phyloP scores from a whole-genome alignment of 1,140 invertebrate species.

The Heliconius hermathena region DNA sequence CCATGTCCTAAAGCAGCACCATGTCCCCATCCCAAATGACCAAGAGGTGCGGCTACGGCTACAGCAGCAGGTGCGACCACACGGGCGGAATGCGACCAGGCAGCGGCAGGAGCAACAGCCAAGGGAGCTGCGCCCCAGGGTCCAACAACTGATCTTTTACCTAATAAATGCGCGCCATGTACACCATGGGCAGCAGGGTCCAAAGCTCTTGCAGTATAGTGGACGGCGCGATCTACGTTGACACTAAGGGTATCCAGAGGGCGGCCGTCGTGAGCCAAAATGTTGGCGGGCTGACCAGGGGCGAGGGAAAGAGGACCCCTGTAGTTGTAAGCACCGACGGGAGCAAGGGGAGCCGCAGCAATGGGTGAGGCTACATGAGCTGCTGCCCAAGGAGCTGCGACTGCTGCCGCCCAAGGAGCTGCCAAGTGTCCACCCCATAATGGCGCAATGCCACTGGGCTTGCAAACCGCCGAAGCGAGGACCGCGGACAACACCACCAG shows the following conservation, averaged over 20 bases:
- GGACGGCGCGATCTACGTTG: conserved; percentile 75
- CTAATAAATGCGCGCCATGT: conserved; percentile 61
- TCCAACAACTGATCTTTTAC: conserved; percentile 62
- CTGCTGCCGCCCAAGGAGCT: conserved; percentile 28
- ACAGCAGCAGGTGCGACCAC: conserved; percentile 41
- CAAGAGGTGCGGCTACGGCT: conserved; percentile 38
- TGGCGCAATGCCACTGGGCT: conserved; percentile 65
- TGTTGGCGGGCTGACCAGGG: conserved; percentile 71
- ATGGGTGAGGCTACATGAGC: conserved; percentile 50
- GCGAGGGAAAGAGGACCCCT: conserved; percentile 64
- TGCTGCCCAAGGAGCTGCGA: conserved; percentile 38
- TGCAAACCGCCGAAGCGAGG: conserved; percentile 67
- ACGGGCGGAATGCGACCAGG: conserved; percentile 33
- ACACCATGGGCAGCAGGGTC: conserved; percentile 44
- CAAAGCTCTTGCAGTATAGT: conserved; percentile 67
- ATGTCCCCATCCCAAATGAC: conserved; percentile 32
- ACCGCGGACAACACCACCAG: conserved; percentile 73
- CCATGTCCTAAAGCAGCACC: conserved; percentile 32
- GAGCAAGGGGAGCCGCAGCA: conserved; percentile 37
- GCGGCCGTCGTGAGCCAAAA: conserved; percentile 71
- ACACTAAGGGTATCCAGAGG: conserved; percentile 76
- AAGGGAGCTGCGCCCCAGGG: conserved; percentile 37
- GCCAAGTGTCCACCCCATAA: conserved; percentile 32
- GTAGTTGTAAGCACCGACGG: conserved; percentile 62
- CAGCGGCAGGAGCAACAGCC: conserved; percentile 41